Evolutionary conservation across 1,140 invertebrate genomes (phyloP), one percentile per base, ranked within the genome.

Genomic region (Ptiloglossa arizonensis): DNA sequence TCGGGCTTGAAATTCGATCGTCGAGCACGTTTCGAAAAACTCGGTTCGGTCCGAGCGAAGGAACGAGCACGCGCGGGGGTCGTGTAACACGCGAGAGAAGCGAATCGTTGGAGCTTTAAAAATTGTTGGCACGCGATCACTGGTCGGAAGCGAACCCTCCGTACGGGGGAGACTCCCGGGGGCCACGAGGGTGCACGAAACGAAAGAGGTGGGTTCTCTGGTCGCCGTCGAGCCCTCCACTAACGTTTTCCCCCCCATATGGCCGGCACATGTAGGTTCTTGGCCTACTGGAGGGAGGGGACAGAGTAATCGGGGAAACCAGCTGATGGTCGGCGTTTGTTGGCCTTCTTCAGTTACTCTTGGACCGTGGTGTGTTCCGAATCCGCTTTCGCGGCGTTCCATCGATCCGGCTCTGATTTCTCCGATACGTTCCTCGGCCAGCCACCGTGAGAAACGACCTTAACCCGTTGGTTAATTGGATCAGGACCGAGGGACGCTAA

Each of bases 231-330:
- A 50, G 46, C 52, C 48, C 54, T 52, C 63, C 38, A 32, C 57
- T 46, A 68, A 46, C 79, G 24, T 38, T 59, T 35, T 66, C 57
- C 52, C 74, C 66, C 75, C 74, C 86, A 90, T 87, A 87, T 90
- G 90, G 88, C 75, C 77, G 85, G 77, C 88, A 90, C 82, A 89
- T 90, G 89, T 81, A 80, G 81, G 85, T 83, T 86, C 82, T 52
- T 66, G 38, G 46, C 29, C 59, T 48, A n/a, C 54, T 17, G 52
- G 19, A n/a, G 57, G 70, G 60, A 52, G 54, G 80, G 48, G 73
- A 63, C 50, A 41, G 57, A 79, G 75, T 80, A 82, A 83, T 83
- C 82, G 81, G 71, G 74, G 76, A 79, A 86, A 74, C 86, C 87
- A 88, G 86, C 86, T 88, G 87, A 88, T 88, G 87, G 77, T 75